Percentiles rank a stretch among this genome's conserved stretches.
phyloP scores from a whole-genome alignment of 2,113 vertebrate genomes.

The Lynx canadensis region DNA sequence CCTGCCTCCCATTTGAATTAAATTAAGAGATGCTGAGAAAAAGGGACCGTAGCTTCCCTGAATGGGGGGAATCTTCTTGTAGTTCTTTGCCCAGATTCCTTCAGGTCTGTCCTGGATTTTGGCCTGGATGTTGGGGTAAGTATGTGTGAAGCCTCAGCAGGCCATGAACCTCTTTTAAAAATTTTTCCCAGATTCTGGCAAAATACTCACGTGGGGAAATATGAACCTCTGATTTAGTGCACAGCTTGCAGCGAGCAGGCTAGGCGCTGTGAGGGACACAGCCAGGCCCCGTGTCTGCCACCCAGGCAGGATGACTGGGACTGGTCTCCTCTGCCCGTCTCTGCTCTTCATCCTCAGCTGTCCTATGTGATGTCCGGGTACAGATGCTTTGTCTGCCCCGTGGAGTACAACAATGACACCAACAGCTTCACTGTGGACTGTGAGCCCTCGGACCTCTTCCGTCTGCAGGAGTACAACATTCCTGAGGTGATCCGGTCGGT shows the following conservation, averaged over 20 bases:
- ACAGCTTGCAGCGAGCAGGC: background rate
- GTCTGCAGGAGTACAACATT: conserved; percentile 94
- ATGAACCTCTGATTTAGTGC: background rate
- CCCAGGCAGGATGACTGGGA: background rate
- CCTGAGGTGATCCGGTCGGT: conserved; percentile 91
- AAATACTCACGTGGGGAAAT: background rate
- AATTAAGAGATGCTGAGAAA: background rate
- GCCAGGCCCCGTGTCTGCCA: no score
- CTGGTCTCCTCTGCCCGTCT: background rate
- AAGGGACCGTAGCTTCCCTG: background rate
- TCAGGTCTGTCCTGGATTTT: background rate
- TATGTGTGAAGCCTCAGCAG: background rate
- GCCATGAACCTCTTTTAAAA: background rate
- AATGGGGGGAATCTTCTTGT: background rate
- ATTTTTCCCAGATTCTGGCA: background rate
- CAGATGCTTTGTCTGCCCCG: conserved; percentile 96
- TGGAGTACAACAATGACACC: conserved; percentile 98
- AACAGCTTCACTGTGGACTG: conserved; percentile 99
- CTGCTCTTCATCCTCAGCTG: conserved; percentile 85
- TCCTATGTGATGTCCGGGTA: conserved; percentile 97
- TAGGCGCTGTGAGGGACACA: background rate
- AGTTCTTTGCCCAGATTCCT: background rate
- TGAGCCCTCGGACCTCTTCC: conserved; percentile 95
- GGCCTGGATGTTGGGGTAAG: background rate
- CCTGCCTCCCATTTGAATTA: accelerated